phyloP scores from a whole-genome alignment of 2,113 vertebrate species.

The Gadus macrocephalus region DNA sequence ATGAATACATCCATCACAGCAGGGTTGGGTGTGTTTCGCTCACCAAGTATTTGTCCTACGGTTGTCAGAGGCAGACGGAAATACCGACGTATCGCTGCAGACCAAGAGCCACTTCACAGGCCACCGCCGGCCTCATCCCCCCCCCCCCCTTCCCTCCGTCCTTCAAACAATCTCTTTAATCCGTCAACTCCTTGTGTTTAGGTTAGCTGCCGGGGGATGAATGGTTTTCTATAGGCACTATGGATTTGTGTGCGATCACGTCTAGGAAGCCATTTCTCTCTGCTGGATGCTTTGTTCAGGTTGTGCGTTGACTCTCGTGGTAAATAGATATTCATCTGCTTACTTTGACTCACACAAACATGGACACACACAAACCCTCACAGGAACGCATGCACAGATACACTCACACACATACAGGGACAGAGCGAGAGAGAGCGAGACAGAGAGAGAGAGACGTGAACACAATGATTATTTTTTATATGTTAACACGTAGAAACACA shows the following conservation, averaged over 20 bases:
- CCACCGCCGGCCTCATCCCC: too few relatives aligned
- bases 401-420: background rate
- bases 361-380: background rate
- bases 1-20: background rate
- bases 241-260: too few relatives aligned
- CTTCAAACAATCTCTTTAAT: too few relatives aligned
- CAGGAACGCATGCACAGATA: background rate
- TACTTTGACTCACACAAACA: background rate
- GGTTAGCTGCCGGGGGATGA: too few relatives aligned
- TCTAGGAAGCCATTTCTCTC: too few relatives aligned
- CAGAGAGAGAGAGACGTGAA: background rate
- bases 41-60: background rate
- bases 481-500: background rate
- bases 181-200: too few relatives aligned
- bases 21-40: background rate
- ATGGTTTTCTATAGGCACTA: too few relatives aligned
- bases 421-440: background rate
- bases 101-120: too few relatives aligned
- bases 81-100: background rate
- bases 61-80: constrained; percentile 12
- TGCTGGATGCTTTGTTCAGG: too few relatives aligned
- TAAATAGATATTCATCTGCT: too few relatives aligned
- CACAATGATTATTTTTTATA: background rate
- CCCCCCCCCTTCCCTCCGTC: too few relatives aligned
- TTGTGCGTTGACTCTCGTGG: too few relatives aligned